Evolutionary conservation across 2,888 invertebrate species (phyloP).

Genomic region (Escarpia spicata): DNA sequence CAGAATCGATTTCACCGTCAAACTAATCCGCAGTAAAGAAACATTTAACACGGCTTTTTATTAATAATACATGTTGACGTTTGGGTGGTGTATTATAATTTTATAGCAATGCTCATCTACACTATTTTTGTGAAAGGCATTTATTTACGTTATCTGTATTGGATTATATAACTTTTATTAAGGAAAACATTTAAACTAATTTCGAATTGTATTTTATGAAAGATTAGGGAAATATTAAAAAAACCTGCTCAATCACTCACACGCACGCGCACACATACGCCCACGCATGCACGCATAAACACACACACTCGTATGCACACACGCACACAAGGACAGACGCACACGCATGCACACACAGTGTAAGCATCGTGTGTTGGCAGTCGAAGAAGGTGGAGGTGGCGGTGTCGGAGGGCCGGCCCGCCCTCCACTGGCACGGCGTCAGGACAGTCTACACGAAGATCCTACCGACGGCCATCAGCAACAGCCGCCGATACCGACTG

Average conservation of each 20-base stretch:
- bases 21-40: background rate
- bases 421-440: conserved; percentile 7
- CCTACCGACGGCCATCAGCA: background rate
- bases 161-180: background rate
- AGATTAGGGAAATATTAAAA: no score
- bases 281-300: no score
- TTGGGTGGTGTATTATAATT: background rate
- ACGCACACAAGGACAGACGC: no score
- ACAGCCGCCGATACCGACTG: background rate
- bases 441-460: background rate
- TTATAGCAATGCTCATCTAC: background rate
- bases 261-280: no score
- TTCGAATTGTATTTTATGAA: no score
- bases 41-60: background rate
- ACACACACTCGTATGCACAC: no score
- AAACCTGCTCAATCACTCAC: no score
- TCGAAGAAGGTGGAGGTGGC: background rate
- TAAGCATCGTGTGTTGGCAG: background rate
- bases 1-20: background rate
- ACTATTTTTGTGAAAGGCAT: background rate
- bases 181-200: no score
- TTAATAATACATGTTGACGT: background rate
- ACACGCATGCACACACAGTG: background rate
- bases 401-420: background rate
- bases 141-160: background rate